These are phyloP conservation scores for Drosophila rhopaloa DNA, from an alignment of 1,140 invertebrate genomes.

Conservation along the genomic window DNA sequence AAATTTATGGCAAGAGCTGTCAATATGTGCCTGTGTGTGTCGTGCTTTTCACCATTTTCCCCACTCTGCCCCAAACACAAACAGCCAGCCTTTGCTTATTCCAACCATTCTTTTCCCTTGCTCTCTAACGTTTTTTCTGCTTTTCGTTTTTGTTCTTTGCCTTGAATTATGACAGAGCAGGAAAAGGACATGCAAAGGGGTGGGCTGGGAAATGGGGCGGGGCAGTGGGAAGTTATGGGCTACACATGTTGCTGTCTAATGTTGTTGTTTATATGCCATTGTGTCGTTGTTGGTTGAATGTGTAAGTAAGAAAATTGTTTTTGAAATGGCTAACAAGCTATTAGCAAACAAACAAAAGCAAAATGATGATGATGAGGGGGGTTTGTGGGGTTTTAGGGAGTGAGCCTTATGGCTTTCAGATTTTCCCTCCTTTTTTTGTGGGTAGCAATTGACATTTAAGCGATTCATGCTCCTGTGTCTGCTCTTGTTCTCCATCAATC, in stretches of 20 bases:
- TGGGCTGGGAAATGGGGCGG: neutral
- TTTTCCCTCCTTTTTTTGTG: constrained; percentile 1
- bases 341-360: constrained; percentile 76
- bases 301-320: constrained; percentile 74
- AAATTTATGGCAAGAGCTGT: constrained; percentile 72
- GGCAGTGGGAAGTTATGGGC: constrained; percentile 46
- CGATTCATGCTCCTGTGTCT: constrained; percentile 34
- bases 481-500: constrained; percentile 50
- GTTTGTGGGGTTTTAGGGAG: neutral
- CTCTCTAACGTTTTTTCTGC: constrained; percentile 7
- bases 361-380: constrained; percentile 45
- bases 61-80: neutral
- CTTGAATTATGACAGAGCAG: constrained; percentile 65
- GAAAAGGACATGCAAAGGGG: constrained; percentile 17
- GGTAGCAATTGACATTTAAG: constrained; percentile 57
- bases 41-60: neutral
- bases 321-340: constrained; percentile 82
- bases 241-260: constrained; percentile 71
- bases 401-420: neutral
- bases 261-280: constrained; percentile 39
- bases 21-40: constrained; percentile 48
- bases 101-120: constrained; percentile 1
- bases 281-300: constrained; percentile 36
- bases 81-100: neutral
- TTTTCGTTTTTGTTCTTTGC: constrained; percentile 21